These are phyloP conservation scores for Exephanes ischioxanthus DNA, from an alignment of 2,888 invertebrate species.

Conservation along the genomic window DNA sequence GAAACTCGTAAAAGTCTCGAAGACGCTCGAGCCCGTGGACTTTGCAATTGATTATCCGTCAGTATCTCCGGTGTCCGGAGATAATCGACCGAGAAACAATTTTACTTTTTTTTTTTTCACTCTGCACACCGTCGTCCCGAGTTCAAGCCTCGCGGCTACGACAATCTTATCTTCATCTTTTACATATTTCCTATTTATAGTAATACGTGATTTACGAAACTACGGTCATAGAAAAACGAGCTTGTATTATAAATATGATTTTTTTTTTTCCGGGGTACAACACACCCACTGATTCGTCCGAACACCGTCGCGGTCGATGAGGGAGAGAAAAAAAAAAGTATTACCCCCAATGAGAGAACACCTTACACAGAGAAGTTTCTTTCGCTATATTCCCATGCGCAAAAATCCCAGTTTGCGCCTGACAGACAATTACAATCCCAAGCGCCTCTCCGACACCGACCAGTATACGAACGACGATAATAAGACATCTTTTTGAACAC, in stretches of 20 bases:
- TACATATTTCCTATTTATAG: slow-evolving; percentile 33
- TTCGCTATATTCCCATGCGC: too few species aligned
- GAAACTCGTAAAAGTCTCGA: slow-evolving; percentile 33
- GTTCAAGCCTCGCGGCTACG: background rate
- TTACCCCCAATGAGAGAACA: background rate
- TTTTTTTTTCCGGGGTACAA: slow-evolving; percentile 14
- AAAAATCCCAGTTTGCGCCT: background rate
- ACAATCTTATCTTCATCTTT: slow-evolving; percentile 6
- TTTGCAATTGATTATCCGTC: slow-evolving; percentile 28
- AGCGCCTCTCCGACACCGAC: slow-evolving; percentile 35
- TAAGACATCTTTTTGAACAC: slow-evolving; percentile 50
- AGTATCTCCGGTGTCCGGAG: slow-evolving; percentile 8
- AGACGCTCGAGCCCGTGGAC: slow-evolving; percentile 23
- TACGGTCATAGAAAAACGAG: slow-evolving; percentile 65
- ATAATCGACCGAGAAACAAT: slow-evolving; percentile 17
- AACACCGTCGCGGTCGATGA: slow-evolving; percentile 39
- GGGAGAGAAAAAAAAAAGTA: slow-evolving; percentile 14
- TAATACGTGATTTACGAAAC: slow-evolving; percentile 62
- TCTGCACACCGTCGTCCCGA: slow-evolving; percentile 1
- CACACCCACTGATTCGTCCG: slow-evolving; percentile 15
- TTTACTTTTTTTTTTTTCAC: background rate
- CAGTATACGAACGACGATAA: slow-evolving; percentile 38
- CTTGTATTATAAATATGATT: slow-evolving; percentile 61
- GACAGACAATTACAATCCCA: slow-evolving; percentile 5
- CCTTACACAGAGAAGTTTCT: background rate